A percentile compares a stretch with the other conserved stretches of the same genome.
Conservation (phyloP, 2,113 vertebrate species). For the Antigone vipio region DNA sequence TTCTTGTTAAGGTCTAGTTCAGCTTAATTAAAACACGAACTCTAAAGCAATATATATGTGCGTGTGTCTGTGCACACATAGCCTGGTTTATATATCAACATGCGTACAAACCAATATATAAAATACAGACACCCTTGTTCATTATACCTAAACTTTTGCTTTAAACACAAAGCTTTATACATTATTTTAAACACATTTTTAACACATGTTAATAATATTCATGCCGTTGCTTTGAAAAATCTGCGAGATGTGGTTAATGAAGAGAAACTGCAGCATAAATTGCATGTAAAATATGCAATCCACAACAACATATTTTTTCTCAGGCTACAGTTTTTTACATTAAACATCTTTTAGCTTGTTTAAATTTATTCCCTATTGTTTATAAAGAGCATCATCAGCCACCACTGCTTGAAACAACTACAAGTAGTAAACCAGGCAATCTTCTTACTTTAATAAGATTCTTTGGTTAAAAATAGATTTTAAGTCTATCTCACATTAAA, state of each 20-base stretch:
- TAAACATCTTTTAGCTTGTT: constrained; percentile 74
- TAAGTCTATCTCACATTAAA: constrained; percentile 63
- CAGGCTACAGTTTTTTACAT: constrained; percentile 65
- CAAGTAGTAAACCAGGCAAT: constrained; percentile 67
- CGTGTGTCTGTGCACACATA: background rate
- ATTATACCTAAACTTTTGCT: constrained; percentile 66
- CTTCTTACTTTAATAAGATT: constrained; percentile 75
- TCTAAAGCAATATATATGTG: constrained; percentile 36
- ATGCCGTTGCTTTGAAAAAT: constrained; percentile 71
- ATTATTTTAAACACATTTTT: constrained; percentile 74
- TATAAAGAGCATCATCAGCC: constrained; percentile 69
- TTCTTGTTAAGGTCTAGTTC: constrained; percentile 72
- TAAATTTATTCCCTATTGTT: constrained; percentile 74
- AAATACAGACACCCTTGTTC: constrained; percentile 43
- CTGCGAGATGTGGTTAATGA: constrained; percentile 76
- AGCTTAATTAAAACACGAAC: constrained; percentile 75
- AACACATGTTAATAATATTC: constrained; percentile 79
- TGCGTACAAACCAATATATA: background rate
- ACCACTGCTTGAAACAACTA: constrained; percentile 69
- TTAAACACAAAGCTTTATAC: constrained; percentile 62
- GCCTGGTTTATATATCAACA: constrained; percentile 38
- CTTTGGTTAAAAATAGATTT: constrained; percentile 72
- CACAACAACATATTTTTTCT: constrained; percentile 70
- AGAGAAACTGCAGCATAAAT: constrained; percentile 78
- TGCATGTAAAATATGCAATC: constrained; percentile 74